Percentiles rank a stretch among this genome's conserved stretches.
Evolutionary conservation across 1,140 invertebrate genomes (phyloP).

Genomic region (Sweltsa coloradensis): DNA sequence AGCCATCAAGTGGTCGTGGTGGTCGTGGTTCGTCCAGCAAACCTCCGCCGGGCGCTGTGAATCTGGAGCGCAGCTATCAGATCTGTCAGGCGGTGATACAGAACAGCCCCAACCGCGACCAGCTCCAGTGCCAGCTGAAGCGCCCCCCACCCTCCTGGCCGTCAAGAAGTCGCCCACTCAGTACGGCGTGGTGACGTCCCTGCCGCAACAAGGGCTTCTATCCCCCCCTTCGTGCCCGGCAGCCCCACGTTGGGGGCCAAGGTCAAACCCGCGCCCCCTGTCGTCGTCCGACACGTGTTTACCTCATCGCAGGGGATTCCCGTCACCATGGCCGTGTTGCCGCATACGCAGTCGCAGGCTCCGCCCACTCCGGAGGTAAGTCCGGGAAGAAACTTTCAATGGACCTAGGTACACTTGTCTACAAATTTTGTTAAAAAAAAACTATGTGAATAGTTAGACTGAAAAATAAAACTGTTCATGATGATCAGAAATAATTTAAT

Average conservation of each 20-base stretch:
- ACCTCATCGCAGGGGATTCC: slow-evolving; percentile 38
- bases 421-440: no score
- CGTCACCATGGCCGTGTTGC: slow-evolving; percentile 41
- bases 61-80: slow-evolving; percentile 86
- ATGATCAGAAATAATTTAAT: no score
- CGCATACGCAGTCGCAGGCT: slow-evolving; percentile 27
- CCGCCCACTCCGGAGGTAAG: slow-evolving; percentile 32
- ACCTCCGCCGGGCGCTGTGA: slow-evolving; percentile 75
- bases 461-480: no score
- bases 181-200: slow-evolving; percentile 17
- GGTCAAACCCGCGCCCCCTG: slow-evolving; percentile 28
- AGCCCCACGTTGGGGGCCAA: slow-evolving; percentile 4
- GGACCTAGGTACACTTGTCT: no score
- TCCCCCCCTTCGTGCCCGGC: slow-evolving; percentile 25
- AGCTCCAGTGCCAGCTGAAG: slow-evolving; percentile 71
- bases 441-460: no score
- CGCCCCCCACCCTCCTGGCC: slow-evolving; percentile 50
- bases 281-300: slow-evolving; percentile 44
- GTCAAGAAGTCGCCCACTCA: slow-evolving; percentile 11
- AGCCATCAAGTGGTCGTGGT: slow-evolving; percentile 14
- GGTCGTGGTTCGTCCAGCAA: slow-evolving; percentile 42
- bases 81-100: slow-evolving; percentile 93
- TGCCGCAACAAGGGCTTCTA: slow-evolving; percentile 27
- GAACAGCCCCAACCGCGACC: slow-evolving; percentile 78
- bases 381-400: no score